Conservation (phyloP, 2,113 vertebrate species). For the Ictalurus punctatus region DNA sequence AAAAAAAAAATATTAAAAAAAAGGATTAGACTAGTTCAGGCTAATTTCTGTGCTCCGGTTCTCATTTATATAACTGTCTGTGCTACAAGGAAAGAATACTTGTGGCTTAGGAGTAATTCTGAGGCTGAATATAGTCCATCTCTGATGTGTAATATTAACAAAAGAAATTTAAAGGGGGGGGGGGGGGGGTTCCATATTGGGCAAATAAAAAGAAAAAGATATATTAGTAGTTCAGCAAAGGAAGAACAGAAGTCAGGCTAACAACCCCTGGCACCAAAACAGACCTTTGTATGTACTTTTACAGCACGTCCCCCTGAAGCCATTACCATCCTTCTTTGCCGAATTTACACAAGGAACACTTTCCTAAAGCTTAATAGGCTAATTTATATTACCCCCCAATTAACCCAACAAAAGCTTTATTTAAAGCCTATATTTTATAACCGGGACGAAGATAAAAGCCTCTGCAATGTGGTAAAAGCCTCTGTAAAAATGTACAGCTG, state of each 20-base stretch:
- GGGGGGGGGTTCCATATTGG: background rate
- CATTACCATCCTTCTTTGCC: slow-evolving; percentile 44
- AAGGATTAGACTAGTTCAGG: background rate
- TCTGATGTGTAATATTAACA: background rate
- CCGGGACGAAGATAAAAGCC: slow-evolving; percentile 28
- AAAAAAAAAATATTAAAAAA: background rate
- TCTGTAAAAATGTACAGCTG: slow-evolving; percentile 30
- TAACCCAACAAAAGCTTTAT: slow-evolving; percentile 50
- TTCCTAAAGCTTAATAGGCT: slow-evolving; percentile 58
- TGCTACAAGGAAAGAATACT: slow-evolving; percentile 16
- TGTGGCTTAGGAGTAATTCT: background rate
- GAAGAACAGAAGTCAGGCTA: background rate
- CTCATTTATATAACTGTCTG: slow-evolving; percentile 1
- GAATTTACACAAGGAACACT: slow-evolving; percentile 46
- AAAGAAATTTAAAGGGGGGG: background rate
- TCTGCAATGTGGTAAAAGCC: background rate
- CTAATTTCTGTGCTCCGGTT: slow-evolving; percentile 20
- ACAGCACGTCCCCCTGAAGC: slow-evolving; percentile 15
- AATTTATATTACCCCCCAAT: slow-evolving; percentile 61
- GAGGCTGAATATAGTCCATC: background rate
- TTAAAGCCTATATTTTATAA: slow-evolving; percentile 53
- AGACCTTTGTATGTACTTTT: background rate
- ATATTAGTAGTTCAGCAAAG: background rate
- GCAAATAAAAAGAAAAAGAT: background rate
- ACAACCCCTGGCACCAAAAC: background rate